Base-by-base conservation (phyloP, 2,797 vertebrate genomes). In the Garrulus glandarius region DNA sequence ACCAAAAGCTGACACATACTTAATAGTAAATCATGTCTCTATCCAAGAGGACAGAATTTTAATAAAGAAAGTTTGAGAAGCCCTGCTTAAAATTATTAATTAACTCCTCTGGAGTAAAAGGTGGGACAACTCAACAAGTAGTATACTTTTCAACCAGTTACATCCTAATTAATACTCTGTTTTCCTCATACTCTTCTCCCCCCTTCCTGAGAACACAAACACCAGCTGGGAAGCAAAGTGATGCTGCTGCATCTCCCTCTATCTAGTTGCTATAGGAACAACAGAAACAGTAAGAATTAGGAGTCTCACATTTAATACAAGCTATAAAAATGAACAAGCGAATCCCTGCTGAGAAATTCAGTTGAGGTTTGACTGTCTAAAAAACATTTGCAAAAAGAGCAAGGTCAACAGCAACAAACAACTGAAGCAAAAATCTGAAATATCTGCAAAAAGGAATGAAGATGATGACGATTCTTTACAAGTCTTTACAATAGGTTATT, bases 251-350 rank as follows among this genome's bases (percentile, higher is more conserved):
- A 41, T 87, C 94, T 97, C 96, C 88, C 96, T 91, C 96, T 89
- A 49, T 84, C 93, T 69, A 44, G 98, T 98, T 97, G 87, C 97
- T 97, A 98, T 98, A 96, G 98, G 92, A 98, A 98, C 98, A 84
- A 92, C 9, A 96, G 92, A 93, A 97, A 97, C 81, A 94, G 95
- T 95, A 82, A 84, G 84, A 95, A 77, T 94, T 95, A n/a, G 69
- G 93, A 96, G 87, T 74, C 88, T 96, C 86, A 72, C 88, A 88
- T 91, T 96, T 95, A 97, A 97, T 83, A 97, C 85, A 78, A 90
- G 91, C 85, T 92, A 93, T 89, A 97, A 98, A 98, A 97, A 49
- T 24, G 23, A 93, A 95, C 56, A 96, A 91, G 93, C 56, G 96
- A 96, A 96, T 95, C 84, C 88, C 96, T 87, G 93, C 81, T 95